Base-by-base conservation (phyloP, 2,888 invertebrate species). In the Crepidodera aurea region DNA sequence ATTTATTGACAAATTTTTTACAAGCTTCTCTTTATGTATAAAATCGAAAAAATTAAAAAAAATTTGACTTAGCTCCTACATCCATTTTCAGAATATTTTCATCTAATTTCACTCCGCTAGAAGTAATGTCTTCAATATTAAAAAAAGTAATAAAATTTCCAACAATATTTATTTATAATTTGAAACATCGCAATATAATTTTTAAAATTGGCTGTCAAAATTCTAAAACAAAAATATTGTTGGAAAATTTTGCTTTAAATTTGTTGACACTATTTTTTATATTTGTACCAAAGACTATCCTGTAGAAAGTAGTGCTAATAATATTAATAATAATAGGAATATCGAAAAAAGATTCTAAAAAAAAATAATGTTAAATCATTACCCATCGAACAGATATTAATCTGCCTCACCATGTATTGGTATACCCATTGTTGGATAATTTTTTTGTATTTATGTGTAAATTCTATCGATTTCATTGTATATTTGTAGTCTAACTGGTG, bases 401-500 rank as follows among this genome's bases (percentile, higher is more conserved):
- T 44, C n/a, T 25, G 22, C 44, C 44, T 57, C 55, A 55, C 48
- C 51, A 46, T 42, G 54, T 60, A 32, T 65, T 54, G 29, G 19
- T 46, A 46, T 32, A 22, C 29, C 48, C 7, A 61, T 69, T 65
- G 62, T 71, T 68, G 60, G 56, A 55, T 62, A 54, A 65, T 64
- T 73, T 75, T 76, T 77, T 74, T 78, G 75, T 73, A 69, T 72
- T 69, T 72, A 69, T 70, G 64, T 75, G 72, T 73, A 75, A 70
- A 74, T 76, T 75, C 69, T 67, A 69, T 70, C 62, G 62, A 68
- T 69, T 72, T 74, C 69, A 61, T 70, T 77, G 74, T 75, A 76
- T 69, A 77, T 77, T 79, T 74, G 79, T 80, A 81, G 79, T 79
- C 76, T 78, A 78, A 81, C 78, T 81, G 81, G 81, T 82, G 81